Percentiles rank a stretch among this genome's conserved stretches.
These are phyloP conservation scores for Lasioglossum pauxillum DNA, from an alignment of 2,888 invertebrate genomes.

Conservation along the genomic window DNA sequence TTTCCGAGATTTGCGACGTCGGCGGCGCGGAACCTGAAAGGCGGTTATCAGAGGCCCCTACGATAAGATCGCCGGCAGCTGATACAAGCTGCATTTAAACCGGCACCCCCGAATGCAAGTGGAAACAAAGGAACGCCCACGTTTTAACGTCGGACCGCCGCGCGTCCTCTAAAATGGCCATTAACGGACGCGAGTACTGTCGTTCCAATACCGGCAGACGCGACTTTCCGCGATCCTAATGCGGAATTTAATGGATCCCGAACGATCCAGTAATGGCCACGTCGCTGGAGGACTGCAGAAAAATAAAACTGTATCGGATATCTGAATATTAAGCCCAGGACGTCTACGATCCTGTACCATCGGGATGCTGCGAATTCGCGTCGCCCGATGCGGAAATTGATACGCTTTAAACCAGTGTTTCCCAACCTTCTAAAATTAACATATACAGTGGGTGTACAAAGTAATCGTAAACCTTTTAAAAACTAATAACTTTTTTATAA, in stretches of 20 bases:
- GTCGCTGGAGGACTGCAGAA: not conserved
- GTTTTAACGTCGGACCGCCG: conserved; percentile 10
- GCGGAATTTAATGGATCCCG: conserved; percentile 22
- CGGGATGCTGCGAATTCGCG: too few species aligned
- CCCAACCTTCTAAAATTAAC: too few species aligned
- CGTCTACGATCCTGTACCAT: not conserved
- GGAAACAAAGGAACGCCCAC: conserved; percentile 34
- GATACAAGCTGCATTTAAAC: conserved; percentile 40
- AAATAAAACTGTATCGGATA: not conserved
- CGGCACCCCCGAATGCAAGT: conserved; percentile 30
- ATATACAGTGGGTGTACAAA: too few species aligned
- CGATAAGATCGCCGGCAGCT: conserved; percentile 50
- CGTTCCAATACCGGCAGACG: conserved; percentile 11
- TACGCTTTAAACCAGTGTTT: too few species aligned
- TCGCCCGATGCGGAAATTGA: too few species aligned
- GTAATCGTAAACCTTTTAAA: too few species aligned
- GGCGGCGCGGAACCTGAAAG: conserved; percentile 23
- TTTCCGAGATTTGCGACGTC: conserved; percentile 58
- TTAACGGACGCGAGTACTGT: not conserved
- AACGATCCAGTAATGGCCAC: not conserved
- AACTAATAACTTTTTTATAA: too few species aligned
- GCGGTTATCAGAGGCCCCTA: conserved; percentile 30
- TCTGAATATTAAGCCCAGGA: not conserved
- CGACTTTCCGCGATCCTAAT: conserved; percentile 29
- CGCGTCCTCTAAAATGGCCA: conserved; percentile 17